Base-by-base conservation (phyloP, 1,140 invertebrate genomes). In the Anthonomus grandis region DNA sequence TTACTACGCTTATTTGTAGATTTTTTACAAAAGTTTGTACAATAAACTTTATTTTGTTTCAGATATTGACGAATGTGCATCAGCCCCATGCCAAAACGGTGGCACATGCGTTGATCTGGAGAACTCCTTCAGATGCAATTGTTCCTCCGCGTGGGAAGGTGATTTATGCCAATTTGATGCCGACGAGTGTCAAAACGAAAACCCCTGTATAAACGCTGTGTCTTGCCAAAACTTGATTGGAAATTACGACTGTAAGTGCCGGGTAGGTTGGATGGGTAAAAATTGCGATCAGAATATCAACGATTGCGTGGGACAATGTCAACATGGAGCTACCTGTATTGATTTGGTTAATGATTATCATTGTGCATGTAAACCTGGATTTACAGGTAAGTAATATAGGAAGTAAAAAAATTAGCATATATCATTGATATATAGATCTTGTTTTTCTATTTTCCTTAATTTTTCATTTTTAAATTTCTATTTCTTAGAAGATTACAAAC, bases 251-350 rank as follows among this genome's bases (percentile, higher is more conserved):
- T 96, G 91, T 73, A 76, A 84, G 62, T 87, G 89, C 73, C 77
- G 85, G 31, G 83, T 85, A 44, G 91, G 95, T 18, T 98, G 94
- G 89, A 87, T 83, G 5, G 91, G 83, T 15, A 86, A 89, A 71
- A 86, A 89, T 63, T 97, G 93, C 76, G 86, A 89, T 63, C 82
- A 87, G 65, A 92, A 95, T 73, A 91, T 95, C 69, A 84, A 93
- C 72, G 89, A 89, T 71, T 97, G 95, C 75, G 80, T 84, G 6
- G 88, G 87, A 2, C 92, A 93, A 66, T 96, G 92, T 74, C 79
- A 86, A 60, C 86, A 95, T 75, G 89, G 87, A 13, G 91, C 90
- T 6, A 86, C 86, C 1, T 95, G 93, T 75, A 85, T 88, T 57
- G 90, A 95, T 73, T 76, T 86, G 17, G 84, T 90, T 45, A 86